Base-by-base conservation (phyloP, 2,797 vertebrate genomes). In the Pangasius krempfi region DNA sequence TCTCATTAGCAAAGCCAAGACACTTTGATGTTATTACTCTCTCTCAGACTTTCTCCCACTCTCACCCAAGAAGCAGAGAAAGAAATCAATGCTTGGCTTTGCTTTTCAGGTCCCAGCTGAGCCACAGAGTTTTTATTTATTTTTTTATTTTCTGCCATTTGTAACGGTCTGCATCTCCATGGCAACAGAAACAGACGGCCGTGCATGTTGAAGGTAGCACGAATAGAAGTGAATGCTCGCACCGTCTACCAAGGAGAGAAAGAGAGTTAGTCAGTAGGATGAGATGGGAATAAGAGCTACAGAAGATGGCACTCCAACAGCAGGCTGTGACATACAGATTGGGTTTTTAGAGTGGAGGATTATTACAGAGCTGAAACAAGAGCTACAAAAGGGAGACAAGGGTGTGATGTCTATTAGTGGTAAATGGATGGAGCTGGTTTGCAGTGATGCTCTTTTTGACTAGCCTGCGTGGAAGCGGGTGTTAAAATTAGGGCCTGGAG, bases 151-250 rank as follows among this genome's bases (percentile, higher is more conserved):
- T 80, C 88, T 86, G 94, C 94, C 93, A 94, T 96, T 95, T 96
- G 94, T 93, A 95, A 95, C 91, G 92, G 94, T 96, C 95, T 92
- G 58, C 92, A 94, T 96, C 96, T 89, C 96, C 95, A 96, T 96
- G 94, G 96, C 95, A 96, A 96, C 96, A 91, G 88, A 92, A 89
- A 92, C 89, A 92, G 93, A 92, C 90, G 91, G 91, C 86, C 75
- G 88, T 90, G 78, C 88, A 89, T 91, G 88, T 54, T 85, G 76
- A 83, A 91, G 89, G 88, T 90, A 86, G 86, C 30, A 84, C 50
- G 82, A 83, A 91, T 84, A 73, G 47, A 83, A 87, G 75, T 82
- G 90, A 86, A 89, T 37, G 25, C 66, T 44, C 84, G 70, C 70
- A 88, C 58, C 66, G 5, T 12, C 79, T 87, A 87, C 75, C 85